Evolutionary conservation across 1,140 invertebrate species (phyloP).

Genomic region (Asobara japonica): DNA sequence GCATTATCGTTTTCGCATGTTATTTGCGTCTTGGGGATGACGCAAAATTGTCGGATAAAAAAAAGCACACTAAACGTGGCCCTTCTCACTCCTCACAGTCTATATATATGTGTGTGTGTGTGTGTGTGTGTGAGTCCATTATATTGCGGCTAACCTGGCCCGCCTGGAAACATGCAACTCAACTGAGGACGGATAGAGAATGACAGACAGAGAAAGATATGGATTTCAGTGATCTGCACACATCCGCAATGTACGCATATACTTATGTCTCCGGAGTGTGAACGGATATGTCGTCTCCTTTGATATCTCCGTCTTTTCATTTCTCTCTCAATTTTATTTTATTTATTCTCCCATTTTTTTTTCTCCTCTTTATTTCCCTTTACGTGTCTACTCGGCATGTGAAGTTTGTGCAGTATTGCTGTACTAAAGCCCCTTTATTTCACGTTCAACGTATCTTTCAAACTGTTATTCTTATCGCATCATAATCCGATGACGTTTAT

Average conservation of each 20-base stretch:
- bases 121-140: background rate
- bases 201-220: background rate
- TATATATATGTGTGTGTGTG: background rate
- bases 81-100: background rate
- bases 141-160: background rate
- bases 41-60: background rate
- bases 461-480: no score
- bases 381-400: constrained; percentile 17
- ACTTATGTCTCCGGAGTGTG: constrained; percentile 53
- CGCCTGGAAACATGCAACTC: background rate
- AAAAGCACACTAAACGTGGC: constrained; percentile 21
- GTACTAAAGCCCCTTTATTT: constrained; percentile 16
- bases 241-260: constrained; percentile 32
- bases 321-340: constrained; percentile 4
- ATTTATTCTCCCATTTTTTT: constrained; percentile 34
- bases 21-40: constrained; percentile 38
- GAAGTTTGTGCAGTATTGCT: no score
- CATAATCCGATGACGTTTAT: background rate
- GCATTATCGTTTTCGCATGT: constrained; percentile 57
- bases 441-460: background rate
- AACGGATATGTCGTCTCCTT: constrained; percentile 64
- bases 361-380: constrained; percentile 15
- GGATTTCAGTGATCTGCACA: constrained; percentile 11
- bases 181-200: background rate
- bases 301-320: constrained; percentile 55